Evolutionary conservation across 2,797 vertebrate genomes (phyloP).

Genomic region (Peromyscus attwateri): DNA sequence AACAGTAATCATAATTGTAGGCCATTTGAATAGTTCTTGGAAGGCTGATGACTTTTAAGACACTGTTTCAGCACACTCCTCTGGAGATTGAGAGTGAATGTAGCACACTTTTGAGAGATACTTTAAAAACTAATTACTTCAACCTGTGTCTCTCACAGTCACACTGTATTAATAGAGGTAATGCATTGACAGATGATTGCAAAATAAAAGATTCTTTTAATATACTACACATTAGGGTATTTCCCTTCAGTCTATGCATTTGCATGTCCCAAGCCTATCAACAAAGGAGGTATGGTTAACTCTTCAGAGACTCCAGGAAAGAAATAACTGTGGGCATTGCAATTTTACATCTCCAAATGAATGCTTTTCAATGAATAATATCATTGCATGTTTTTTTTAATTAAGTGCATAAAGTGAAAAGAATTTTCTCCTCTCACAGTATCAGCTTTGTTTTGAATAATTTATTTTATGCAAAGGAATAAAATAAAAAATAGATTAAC

Average conservation of each 20-base stretch:
- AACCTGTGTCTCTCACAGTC: slow-evolving; percentile 23
- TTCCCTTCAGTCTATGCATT: slow-evolving; percentile 23
- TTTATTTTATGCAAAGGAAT: slow-evolving; percentile 14
- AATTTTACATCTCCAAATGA: background rate
- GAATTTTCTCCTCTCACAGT: background rate
- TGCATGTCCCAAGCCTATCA: background rate
- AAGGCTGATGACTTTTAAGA: slow-evolving; percentile 15
- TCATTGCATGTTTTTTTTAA: background rate
- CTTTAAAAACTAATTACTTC: slow-evolving; percentile 67
- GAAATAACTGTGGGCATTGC: background rate
- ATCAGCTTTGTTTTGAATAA: background rate
- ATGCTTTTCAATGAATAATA: slow-evolving; percentile 1
- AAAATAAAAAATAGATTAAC: background rate
- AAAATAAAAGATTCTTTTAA: slow-evolving; percentile 67
- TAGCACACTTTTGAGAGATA: slow-evolving; percentile 30
- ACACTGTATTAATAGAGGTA: slow-evolving; percentile 41
- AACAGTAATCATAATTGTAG: background rate
- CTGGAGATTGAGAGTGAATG: background rate
- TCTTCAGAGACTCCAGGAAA: background rate
- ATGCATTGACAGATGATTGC: slow-evolving; percentile 54
- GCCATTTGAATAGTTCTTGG: background rate
- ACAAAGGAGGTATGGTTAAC: background rate
- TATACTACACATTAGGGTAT: slow-evolving; percentile 32
- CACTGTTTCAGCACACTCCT: background rate
- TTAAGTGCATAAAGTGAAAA: background rate